A percentile compares a stretch with the other conserved stretches of the same genome.
phyloP scores from a whole-genome alignment of 1,140 invertebrate species.

The Zaprionus ghesquierei region DNA sequence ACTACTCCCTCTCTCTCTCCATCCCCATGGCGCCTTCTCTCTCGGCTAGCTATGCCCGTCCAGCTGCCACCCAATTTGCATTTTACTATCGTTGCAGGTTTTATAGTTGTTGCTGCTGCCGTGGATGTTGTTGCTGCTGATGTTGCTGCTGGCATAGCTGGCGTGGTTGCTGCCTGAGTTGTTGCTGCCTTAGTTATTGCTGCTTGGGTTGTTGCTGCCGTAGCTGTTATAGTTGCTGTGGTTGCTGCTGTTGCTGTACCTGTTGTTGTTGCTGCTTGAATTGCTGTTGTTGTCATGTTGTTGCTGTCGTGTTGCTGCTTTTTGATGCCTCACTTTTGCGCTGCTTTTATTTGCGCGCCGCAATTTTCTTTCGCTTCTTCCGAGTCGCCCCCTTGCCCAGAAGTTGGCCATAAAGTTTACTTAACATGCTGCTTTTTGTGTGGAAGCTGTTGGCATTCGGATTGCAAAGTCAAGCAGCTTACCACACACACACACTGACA shows the following conservation, averaged over 20 bases:
- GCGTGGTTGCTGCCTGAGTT: conserved; percentile 61
- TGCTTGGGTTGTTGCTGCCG: conserved; percentile 6
- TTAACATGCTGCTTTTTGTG: conserved; percentile 72
- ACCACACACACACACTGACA: conserved; percentile 50
- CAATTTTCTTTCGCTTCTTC: conserved; percentile 57
- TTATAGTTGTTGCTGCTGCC: conserved; percentile 75
- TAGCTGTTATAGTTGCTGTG: not conserved
- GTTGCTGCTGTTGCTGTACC: not conserved
- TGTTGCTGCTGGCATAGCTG: conserved; percentile 49
- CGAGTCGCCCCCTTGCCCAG: not conserved
- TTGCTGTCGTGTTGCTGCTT: conserved; percentile 52
- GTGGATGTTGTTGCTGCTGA: conserved; percentile 27
- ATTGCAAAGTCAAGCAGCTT: conserved; percentile 77
- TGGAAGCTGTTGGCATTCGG: conserved; percentile 69
- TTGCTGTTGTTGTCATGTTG: conserved; percentile 53
- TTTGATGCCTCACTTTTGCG: conserved; percentile 74
- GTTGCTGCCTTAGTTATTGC: conserved; percentile 57
- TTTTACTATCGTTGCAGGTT: conserved; percentile 79
- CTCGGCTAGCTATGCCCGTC: conserved; percentile 1
- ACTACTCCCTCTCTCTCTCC: not conserved
- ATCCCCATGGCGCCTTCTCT: not conserved
- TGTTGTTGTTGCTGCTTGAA: not conserved
- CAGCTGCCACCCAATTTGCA: conserved; percentile 63
- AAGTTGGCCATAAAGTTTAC: conserved; percentile 74
- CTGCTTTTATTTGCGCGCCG: conserved; percentile 72